Evolutionary conservation across 1,140 invertebrate genomes (phyloP).

Genomic region (Phortica variegata): DNA sequence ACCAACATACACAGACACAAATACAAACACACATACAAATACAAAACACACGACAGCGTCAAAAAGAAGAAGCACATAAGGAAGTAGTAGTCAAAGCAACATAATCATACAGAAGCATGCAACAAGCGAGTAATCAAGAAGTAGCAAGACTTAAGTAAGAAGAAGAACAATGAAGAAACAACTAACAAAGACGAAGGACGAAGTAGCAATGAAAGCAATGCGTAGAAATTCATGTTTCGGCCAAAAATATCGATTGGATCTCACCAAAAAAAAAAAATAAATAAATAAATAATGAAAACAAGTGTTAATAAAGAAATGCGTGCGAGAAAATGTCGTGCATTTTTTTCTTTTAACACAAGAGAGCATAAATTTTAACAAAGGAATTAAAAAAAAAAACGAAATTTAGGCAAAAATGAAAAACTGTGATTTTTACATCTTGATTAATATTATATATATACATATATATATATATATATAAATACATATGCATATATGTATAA

Average conservation of each 20-base stretch:
- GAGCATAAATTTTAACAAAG: neutral
- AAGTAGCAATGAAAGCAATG: too few species aligned
- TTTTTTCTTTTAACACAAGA: constrained; percentile 3
- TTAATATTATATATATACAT: constrained; percentile 32
- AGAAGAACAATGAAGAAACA: too few species aligned
- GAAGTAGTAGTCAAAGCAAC: neutral
- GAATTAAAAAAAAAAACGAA: too few species aligned
- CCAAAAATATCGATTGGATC: constrained; percentile 18
- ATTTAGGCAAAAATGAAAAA: constrained; percentile 56
- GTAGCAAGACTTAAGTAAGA: too few species aligned
- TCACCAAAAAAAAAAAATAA: constrained; percentile 14
- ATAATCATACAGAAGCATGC: neutral
- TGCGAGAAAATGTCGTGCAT: too few species aligned
- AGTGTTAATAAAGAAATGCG: constrained; percentile 17
- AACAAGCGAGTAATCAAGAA: neutral
- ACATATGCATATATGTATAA: neutral
- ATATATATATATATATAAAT: constrained; percentile 6
- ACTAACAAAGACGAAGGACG: too few species aligned
- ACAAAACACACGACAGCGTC: constrained; percentile 23
- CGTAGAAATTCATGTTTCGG: constrained; percentile 1
- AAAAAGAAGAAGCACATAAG: constrained; percentile 24
- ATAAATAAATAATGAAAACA: constrained; percentile 14
- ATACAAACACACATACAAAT: neutral
- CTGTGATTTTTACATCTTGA: constrained; percentile 56
- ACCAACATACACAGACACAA: constrained; percentile 4